These are phyloP conservation scores for Diadema setosum DNA, from an alignment of 35 echinoderm and acorn worm species.

Conservation along the genomic window DNA sequence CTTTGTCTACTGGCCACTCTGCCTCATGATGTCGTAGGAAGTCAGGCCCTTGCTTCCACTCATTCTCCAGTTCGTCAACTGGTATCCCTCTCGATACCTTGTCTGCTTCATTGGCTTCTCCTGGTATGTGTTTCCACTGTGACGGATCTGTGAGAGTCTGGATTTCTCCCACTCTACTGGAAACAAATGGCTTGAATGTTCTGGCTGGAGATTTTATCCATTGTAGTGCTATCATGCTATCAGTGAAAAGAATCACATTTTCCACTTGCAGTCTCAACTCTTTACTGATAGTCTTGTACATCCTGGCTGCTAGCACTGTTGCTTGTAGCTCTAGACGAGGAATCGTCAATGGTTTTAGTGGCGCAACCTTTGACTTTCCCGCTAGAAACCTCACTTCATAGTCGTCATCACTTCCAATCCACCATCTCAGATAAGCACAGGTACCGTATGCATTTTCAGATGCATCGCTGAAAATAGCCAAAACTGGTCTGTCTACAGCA, in stretches of 20 bases:
- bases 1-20: constrained; percentile 49
- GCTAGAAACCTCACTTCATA: constrained; percentile 48
- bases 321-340: constrained; percentile 48
- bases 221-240: constrained; percentile 33
- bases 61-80: neutral
- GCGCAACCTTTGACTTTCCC: constrained; percentile 62
- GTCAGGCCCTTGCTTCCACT: constrained; percentile 49
- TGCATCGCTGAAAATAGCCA: constrained; percentile 64
- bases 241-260: constrained; percentile 37
- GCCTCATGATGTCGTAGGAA: constrained; percentile 41
- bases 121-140: constrained; percentile 30
- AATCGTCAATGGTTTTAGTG: constrained; percentile 30
- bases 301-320: constrained; percentile 26
- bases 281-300: constrained; percentile 3
- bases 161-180: constrained; percentile 68
- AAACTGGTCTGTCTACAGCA: neutral
- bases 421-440: constrained; percentile 62
- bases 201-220: constrained; percentile 60
- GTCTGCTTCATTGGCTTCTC: constrained; percentile 60
- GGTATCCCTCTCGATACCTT: constrained; percentile 67
- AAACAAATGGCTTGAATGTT: constrained; percentile 56
- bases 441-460: constrained; percentile 50
- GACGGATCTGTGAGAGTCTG: constrained; percentile 46
- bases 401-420: neutral
- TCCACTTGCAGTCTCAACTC: neutral